Percentiles rank a stretch among this genome's conserved stretches.
phyloP scores from a whole-genome alignment of 2,888 invertebrate genomes.

The Leucophenga montana region DNA sequence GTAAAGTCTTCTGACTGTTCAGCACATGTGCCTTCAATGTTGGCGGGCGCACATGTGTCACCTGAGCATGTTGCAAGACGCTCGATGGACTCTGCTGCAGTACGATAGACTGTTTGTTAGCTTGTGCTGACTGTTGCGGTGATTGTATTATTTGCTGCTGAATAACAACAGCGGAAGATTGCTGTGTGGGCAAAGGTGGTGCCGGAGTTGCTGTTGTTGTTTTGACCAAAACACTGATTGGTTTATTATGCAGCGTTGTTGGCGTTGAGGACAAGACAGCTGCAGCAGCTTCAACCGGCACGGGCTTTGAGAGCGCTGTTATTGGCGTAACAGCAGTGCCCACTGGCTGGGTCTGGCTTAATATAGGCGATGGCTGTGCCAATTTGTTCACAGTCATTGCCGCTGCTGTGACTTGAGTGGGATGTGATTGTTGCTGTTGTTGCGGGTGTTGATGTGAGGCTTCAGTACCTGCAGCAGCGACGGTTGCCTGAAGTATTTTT shows the following conservation, averaged over 20 bases:
- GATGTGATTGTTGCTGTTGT: conserved; percentile 37
- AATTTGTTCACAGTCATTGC: conserved; percentile 44
- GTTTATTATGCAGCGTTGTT: conserved; percentile 57
- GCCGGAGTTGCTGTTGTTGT: conserved; percentile 41
- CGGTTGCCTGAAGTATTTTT: conserved; percentile 42
- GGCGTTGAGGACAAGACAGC: conserved; percentile 42
- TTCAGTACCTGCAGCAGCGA: conserved; percentile 35
- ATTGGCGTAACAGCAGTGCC: conserved; percentile 51
- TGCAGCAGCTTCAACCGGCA: conserved; percentile 53
- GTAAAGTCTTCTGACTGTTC: conserved; percentile 73
- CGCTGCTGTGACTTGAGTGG: conserved; percentile 48
- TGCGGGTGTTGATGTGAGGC: conserved; percentile 23
- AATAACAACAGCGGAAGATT: conserved; percentile 40
- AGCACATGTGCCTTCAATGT: conserved; percentile 79
- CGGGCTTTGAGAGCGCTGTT: conserved; percentile 56
- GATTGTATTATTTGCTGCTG: conserved; percentile 72
- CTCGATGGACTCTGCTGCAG: conserved; percentile 61
- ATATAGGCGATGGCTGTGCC: conserved; percentile 32
- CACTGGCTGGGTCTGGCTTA: conserved; percentile 12
- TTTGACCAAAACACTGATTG: conserved; percentile 70
- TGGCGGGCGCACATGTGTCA: conserved; percentile 73
- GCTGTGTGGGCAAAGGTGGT: conserved; percentile 46
- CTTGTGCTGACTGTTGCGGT: conserved; percentile 63
- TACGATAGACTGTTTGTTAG: conserved; percentile 64
- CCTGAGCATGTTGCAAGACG: conserved; percentile 71